Conservation (phyloP, 2,797 vertebrate species). For the Acomys russatus region DNA sequence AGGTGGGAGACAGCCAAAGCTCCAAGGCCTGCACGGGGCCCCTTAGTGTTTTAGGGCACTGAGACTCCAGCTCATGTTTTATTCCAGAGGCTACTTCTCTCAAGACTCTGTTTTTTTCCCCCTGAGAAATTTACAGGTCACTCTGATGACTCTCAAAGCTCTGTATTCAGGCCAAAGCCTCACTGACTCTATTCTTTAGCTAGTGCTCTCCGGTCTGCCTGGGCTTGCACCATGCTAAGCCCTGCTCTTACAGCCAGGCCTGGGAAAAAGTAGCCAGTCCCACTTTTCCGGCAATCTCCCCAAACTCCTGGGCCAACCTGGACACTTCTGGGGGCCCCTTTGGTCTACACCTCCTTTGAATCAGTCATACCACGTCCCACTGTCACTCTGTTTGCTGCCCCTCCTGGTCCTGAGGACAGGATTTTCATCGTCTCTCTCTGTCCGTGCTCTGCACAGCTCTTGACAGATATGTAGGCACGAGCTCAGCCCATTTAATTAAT, state of each 20-base stretch:
- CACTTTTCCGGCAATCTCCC: neutral
- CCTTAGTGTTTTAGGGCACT: neutral
- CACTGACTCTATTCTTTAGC: neutral
- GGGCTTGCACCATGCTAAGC: neutral
- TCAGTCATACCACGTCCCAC: neutral
- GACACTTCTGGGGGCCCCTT: neutral
- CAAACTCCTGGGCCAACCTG: neutral
- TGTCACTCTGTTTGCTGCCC: constrained; percentile 1
- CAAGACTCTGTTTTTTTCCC: neutral
- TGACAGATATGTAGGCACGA: neutral
- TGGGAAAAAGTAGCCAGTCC: neutral
- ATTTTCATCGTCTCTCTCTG: neutral
- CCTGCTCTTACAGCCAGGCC: constrained; percentile 17
- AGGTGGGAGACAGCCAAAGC: neutral
- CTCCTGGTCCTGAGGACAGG: neutral
- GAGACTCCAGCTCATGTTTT: neutral
- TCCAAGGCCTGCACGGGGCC: neutral
- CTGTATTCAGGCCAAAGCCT: neutral
- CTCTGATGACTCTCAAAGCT: neutral
- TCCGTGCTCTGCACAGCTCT: neutral
- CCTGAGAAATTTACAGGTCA: neutral
- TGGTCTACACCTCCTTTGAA: neutral
- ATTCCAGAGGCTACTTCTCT: neutral
- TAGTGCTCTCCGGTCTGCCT: neutral
- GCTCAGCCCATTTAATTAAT: neutral